Evolutionary conservation across 2,888 invertebrate species (phyloP).

Genomic region (Odiellus spinosus): DNA sequence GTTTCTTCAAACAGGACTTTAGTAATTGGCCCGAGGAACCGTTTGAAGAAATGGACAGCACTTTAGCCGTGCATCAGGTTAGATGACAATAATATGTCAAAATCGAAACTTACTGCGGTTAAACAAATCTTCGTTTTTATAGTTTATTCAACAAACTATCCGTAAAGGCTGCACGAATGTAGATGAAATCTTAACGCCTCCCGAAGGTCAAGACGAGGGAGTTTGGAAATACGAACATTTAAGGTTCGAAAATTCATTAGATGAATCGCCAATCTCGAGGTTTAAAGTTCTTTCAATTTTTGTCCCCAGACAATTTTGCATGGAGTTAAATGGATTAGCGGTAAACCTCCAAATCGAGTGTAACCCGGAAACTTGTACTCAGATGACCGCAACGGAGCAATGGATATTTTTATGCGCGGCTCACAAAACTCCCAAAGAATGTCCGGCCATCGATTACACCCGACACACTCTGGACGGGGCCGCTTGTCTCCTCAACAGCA

Average conservation of each 20-base stretch:
- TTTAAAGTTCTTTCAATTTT: too few relatives aligned
- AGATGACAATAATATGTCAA: conserved; percentile 3
- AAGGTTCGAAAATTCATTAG: conserved; percentile 38
- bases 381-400: conserved; percentile 99
- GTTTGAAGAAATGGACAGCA: conserved; percentile 99
- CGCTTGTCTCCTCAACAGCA: conserved; percentile 93
- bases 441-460: conserved; percentile 98
- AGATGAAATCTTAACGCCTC: conserved; percentile 84
- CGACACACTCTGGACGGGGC: conserved; percentile 97
- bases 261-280: not conserved
- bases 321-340: conserved; percentile 97
- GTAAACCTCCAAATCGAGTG: conserved; percentile 71
- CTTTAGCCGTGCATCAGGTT: conserved; percentile 84
- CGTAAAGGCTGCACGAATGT: conserved; percentile 81
- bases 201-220: conserved; percentile 93
- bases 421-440: conserved; percentile 99
- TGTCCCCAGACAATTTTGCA: conserved; percentile 82
- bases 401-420: conserved; percentile 99
- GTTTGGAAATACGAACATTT: conserved; percentile 99
- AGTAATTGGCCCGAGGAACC: conserved; percentile 95
- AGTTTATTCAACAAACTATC: conserved; percentile 92
- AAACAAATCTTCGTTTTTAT: conserved; percentile 6
- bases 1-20: conserved; percentile 53
- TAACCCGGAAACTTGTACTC: conserved; percentile 88
- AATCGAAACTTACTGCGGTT: not conserved